phyloP scores from a whole-genome alignment of 2,888 invertebrate genomes.

The Tubulanus polymorphus region DNA sequence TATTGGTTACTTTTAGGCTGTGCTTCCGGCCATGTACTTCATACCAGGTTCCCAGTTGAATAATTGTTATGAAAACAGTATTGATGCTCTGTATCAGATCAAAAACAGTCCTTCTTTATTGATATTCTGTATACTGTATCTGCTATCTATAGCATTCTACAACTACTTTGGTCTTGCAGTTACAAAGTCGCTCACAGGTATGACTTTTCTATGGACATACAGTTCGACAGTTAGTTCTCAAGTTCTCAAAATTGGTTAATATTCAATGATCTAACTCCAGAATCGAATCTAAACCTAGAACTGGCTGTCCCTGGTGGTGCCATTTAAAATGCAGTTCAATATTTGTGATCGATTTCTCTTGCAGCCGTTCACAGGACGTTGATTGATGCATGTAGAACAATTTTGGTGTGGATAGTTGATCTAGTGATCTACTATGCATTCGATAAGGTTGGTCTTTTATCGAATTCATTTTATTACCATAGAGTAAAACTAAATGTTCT shows the following conservation, averaged over 20 bases:
- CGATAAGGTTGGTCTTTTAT: conserved; percentile 30
- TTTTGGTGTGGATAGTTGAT: conserved; percentile 41
- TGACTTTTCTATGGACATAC: too few relatives aligned
- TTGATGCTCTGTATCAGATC: conserved; percentile 45
- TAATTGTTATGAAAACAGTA: conserved; percentile 41
- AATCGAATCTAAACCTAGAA: too few relatives aligned
- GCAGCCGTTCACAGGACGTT: conserved; percentile 42
- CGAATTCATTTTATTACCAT: neutral
- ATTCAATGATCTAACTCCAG: too few relatives aligned
- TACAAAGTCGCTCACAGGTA: conserved; percentile 43
- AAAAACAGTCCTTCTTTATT: conserved; percentile 30
- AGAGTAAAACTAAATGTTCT: neutral
- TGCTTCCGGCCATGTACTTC: conserved; percentile 43
- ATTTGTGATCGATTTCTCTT: conserved; percentile 7
- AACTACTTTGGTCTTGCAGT: conserved; percentile 46
- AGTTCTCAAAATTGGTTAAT: too few relatives aligned
- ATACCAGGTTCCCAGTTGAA: conserved; percentile 38
- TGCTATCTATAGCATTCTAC: conserved; percentile 43
- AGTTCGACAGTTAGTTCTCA: too few relatives aligned
- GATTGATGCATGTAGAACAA: conserved; percentile 44
- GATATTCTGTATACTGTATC: conserved; percentile 38
- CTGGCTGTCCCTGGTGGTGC: too few relatives aligned
- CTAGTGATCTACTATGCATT: conserved; percentile 39
- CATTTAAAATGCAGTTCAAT: too few relatives aligned
- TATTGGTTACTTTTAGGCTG: conserved; percentile 25